Conservation (phyloP, 2,113 vertebrate species). For the Prinia subflava region DNA sequence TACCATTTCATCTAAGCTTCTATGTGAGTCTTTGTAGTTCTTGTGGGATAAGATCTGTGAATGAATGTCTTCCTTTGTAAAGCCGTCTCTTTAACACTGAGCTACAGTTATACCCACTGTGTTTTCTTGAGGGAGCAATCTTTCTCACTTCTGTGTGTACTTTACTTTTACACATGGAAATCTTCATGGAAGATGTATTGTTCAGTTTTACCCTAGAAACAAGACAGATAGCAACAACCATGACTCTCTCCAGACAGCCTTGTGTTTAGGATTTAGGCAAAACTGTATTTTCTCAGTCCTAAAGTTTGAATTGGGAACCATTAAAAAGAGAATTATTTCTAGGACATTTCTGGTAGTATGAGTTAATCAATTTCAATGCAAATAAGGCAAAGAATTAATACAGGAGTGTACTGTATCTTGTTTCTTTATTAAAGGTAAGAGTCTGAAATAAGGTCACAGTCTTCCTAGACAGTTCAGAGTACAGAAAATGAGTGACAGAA, state of each 20-base stretch:
- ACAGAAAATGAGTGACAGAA: not conserved
- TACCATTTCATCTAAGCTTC: not conserved
- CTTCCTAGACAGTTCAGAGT: not conserved
- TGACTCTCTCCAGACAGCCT: not conserved
- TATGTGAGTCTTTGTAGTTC: not conserved
- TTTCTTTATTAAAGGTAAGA: not conserved
- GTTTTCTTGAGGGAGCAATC: constrained; percentile 1
- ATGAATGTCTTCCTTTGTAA: not conserved
- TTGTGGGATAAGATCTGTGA: not conserved
- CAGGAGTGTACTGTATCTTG: not conserved
- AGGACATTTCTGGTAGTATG: not conserved
- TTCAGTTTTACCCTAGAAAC: not conserved
- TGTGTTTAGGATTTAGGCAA: not conserved
- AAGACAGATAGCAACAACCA: not conserved
- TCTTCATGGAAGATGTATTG: not conserved
- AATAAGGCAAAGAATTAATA: not conserved
- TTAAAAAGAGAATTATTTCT: not conserved
- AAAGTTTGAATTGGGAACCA: not conserved
- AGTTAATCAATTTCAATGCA: not conserved
- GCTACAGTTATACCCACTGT: not conserved
- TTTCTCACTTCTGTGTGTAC: not conserved
- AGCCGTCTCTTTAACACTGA: not conserved
- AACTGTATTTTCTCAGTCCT: not conserved
- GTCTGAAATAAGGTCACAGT: not conserved
- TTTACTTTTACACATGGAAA: not conserved